A percentile compares a stretch with the other conserved stretches of the same genome.
phyloP scores from a whole-genome alignment of 1,140 invertebrate genomes.

The Drosophila subobscura region DNA sequence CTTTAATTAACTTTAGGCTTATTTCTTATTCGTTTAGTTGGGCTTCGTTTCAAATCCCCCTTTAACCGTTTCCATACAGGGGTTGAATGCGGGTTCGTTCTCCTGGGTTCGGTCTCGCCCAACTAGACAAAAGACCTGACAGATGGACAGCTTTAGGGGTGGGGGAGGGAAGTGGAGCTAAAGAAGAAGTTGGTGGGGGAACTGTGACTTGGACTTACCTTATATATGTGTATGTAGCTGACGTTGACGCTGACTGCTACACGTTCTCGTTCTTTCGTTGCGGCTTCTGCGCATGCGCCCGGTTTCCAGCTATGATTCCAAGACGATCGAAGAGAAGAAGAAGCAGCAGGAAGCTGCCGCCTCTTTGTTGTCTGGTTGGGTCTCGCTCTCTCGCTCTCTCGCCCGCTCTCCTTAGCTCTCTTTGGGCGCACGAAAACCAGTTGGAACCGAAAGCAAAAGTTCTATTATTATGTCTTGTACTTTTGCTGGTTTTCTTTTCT shows the following conservation, averaged over 20 bases:
- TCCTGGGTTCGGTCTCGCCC: constrained; percentile 24
- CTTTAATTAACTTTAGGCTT: constrained; percentile 64
- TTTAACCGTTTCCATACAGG: constrained; percentile 5
- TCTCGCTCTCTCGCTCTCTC: constrained; percentile 18
- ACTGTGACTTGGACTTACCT: constrained; percentile 29
- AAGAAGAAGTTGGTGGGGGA: neutral
- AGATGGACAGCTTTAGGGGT: neutral
- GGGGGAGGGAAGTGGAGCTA: neutral
- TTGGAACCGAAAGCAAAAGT: constrained; percentile 82
- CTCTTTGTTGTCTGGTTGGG: constrained; percentile 11
- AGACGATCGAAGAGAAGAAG: constrained; percentile 48
- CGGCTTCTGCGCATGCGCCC: constrained; percentile 67
- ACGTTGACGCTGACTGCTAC: constrained; percentile 4
- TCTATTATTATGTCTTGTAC: constrained; percentile 67
- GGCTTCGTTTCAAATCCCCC: no score
- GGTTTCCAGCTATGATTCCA: constrained; percentile 55
- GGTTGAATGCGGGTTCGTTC: constrained; percentile 7
- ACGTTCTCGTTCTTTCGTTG: constrained; percentile 21
- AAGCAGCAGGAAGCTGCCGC: constrained; percentile 48
- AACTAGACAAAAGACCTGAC: constrained; percentile 49
- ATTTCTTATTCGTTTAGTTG: constrained; percentile 18
- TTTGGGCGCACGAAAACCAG: constrained; percentile 70
- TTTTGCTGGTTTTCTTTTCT: constrained; percentile 38
- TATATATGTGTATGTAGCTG: constrained; percentile 39
- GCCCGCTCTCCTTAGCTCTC: constrained; percentile 18